Evolutionary conservation across 1,140 invertebrate species (phyloP).

Genomic region (Solenopsis fugax): DNA sequence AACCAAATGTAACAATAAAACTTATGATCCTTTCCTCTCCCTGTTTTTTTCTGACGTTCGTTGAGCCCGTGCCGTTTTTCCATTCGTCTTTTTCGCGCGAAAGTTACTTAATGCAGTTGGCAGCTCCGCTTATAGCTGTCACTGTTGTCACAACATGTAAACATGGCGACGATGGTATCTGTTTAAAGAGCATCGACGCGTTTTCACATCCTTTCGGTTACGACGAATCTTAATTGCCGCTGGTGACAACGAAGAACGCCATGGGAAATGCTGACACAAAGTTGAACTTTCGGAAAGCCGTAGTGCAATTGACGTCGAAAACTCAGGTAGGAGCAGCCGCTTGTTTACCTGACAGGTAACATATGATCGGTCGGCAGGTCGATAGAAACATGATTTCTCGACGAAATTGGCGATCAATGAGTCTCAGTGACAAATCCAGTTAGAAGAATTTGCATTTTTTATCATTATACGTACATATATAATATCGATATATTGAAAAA

Average conservation of each 20-base stretch:
- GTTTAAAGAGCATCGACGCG: constrained; percentile 56
- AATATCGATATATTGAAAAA: not conserved
- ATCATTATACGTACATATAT: not conserved
- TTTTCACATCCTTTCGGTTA: constrained; percentile 42
- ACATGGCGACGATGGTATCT: constrained; percentile 66
- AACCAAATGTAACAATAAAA: too few species aligned
- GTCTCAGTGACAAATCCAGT: not conserved
- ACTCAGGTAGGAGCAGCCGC: constrained; percentile 91
- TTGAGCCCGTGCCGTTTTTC: not conserved
- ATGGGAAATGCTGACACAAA: constrained; percentile 99
- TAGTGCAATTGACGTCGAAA: constrained; percentile 98
- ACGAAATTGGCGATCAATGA: not conserved
- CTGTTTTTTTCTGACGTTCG: not conserved
- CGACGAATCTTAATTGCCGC: constrained; percentile 23
- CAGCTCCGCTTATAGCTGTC: constrained; percentile 33
- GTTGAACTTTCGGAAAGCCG: constrained; percentile 98
- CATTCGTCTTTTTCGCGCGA: not conserved
- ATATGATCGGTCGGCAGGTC: constrained; percentile 69
- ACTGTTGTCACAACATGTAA: constrained; percentile 44
- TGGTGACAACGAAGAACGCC: not conserved
- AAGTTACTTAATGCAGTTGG: constrained; percentile 41
- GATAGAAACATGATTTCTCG: constrained; percentile 3
- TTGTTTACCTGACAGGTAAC: constrained; percentile 59
- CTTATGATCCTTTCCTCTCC: too few species aligned
- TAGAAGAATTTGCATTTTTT: not conserved